Percentiles rank a stretch among this genome's conserved stretches.
Conservation (phyloP, 2,113 vertebrate genomes). For the Ia io region DNA sequence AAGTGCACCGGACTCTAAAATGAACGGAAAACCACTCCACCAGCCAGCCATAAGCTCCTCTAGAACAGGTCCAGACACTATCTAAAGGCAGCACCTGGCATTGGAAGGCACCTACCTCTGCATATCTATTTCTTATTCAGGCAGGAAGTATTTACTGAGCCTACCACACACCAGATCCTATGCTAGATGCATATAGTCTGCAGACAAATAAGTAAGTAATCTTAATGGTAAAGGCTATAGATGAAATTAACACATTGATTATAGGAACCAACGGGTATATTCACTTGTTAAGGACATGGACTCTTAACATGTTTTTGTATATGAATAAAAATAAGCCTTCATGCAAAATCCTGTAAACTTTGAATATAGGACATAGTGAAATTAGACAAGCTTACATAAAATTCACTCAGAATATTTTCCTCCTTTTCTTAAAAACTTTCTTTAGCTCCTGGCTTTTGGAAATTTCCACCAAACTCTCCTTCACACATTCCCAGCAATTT, state of each 20-base stretch:
- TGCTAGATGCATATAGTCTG: neutral
- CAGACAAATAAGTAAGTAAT: neutral
- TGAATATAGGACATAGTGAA: conserved; percentile 27
- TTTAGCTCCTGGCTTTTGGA: conserved; percentile 34
- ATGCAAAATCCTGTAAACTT: neutral
- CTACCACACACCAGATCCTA: neutral
- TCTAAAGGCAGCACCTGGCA: neutral
- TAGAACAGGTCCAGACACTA: neutral
- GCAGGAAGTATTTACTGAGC: neutral
- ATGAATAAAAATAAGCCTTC: conserved; percentile 40
- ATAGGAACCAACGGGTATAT: neutral
- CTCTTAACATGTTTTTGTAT: neutral
- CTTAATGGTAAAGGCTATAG: neutral
- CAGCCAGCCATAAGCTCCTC: neutral
- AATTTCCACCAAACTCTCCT: conserved; percentile 39
- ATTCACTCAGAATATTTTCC: conserved; percentile 23
- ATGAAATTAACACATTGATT: neutral
- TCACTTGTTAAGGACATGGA: conserved; percentile 21
- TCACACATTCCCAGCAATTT: neutral
- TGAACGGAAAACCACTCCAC: neutral
- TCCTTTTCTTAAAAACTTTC: conserved; percentile 42
- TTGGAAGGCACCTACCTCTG: neutral
- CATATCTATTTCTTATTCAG: neutral
- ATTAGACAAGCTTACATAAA: conserved; percentile 22
- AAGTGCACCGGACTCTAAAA: neutral